phyloP scores from a whole-genome alignment of 2,888 invertebrate genomes.

The Sclerodermus sp. region DNA sequence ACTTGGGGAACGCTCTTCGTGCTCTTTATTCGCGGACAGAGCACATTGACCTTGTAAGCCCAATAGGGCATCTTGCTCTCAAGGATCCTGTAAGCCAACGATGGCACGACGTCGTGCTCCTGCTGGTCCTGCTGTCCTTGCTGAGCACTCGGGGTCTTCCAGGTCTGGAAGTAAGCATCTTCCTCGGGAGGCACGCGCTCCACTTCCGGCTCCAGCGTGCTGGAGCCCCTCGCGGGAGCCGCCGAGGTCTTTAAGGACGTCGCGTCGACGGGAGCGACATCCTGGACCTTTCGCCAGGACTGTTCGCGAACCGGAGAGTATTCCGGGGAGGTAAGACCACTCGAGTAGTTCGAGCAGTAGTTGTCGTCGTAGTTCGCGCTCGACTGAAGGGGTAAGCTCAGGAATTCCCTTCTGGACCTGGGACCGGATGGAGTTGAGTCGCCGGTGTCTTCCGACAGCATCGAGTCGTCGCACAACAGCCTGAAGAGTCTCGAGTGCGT shows the following conservation, averaged over 20 bases:
- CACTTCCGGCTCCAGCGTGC: slow-evolving; percentile 1
- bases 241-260: not conserved
- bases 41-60: slow-evolving; percentile 61
- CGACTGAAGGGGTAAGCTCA: slow-evolving; percentile 32
- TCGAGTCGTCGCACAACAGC: slow-evolving; percentile 64
- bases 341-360: slow-evolving; percentile 49
- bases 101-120: slow-evolving; percentile 61
- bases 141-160: slow-evolving; percentile 34
- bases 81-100: slow-evolving; percentile 62
- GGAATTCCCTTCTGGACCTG: slow-evolving; percentile 24
- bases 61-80: slow-evolving; percentile 46
- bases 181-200: slow-evolving; percentile 7
- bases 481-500: slow-evolving; percentile 74
- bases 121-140: slow-evolving; percentile 9
- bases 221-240: not conserved
- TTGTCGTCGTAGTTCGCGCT: slow-evolving; percentile 50
- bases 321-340: slow-evolving; percentile 56
- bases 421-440: not conserved
- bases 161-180: slow-evolving; percentile 41
- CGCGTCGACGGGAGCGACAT: not conserved
- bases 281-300: slow-evolving; percentile 62
- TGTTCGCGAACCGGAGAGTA: slow-evolving; percentile 63
- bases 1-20: slow-evolving; percentile 60
- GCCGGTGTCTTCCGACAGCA: slow-evolving; percentile 22
- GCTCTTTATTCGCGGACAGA: slow-evolving; percentile 67